Percentiles rank a stretch among this genome's conserved stretches.
Conservation (phyloP, 2,888 invertebrate genomes). For the Rhagonycha lutea region DNA sequence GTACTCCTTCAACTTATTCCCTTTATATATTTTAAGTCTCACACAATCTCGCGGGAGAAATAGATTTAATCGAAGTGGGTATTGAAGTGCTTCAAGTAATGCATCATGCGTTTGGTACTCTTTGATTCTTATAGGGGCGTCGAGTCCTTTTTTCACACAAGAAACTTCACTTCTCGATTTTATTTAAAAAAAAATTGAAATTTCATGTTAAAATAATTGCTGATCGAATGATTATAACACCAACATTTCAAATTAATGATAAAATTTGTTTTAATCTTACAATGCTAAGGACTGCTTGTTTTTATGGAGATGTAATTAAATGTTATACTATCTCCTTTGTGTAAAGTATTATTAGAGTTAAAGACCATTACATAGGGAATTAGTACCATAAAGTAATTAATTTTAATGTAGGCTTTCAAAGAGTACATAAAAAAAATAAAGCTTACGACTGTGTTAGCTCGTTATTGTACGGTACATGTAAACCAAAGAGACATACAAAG, state of each 20-base stretch:
- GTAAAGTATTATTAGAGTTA: neutral
- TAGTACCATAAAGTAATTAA: neutral
- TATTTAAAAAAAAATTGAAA: neutral
- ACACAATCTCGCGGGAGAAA: conserved; percentile 43
- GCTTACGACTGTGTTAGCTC: neutral
- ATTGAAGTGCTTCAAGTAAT: conserved; percentile 46
- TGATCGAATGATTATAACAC: neutral
- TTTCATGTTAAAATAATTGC: neutral
- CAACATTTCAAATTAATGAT: neutral
- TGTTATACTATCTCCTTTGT: neutral
- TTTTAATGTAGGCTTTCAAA: neutral
- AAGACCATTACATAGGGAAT: neutral
- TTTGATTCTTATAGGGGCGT: conserved; percentile 42
- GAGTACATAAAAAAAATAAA: neutral
- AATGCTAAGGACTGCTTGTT: neutral
- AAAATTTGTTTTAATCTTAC: neutral
- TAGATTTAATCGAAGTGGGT: conserved; percentile 48
- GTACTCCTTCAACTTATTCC: conserved; percentile 32
- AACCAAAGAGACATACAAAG: neutral
- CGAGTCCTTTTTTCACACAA: conserved; percentile 36
- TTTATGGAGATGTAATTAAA: neutral
- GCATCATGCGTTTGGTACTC: conserved; percentile 43
- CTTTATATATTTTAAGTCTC: conserved; percentile 41
- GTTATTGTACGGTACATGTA: neutral
- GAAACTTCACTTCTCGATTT: neutral